Conservation (phyloP, 2,113 vertebrate species). For the Pandion haliaetus region DNA sequence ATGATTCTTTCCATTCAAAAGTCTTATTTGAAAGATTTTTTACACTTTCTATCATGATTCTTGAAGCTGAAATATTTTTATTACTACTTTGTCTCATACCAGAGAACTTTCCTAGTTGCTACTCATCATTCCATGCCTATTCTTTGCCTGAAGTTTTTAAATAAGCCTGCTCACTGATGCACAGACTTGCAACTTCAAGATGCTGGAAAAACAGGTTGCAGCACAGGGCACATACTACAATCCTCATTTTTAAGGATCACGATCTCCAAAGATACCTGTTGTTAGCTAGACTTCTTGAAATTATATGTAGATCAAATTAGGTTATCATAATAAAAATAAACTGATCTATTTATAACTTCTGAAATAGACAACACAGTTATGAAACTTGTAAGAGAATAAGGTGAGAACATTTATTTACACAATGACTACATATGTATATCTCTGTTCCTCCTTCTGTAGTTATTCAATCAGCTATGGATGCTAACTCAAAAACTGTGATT, state of each 20-base stretch:
- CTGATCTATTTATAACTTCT: not conserved
- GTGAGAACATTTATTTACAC: not conserved
- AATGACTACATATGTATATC: not conserved
- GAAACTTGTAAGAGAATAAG: not conserved
- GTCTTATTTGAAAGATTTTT: not conserved
- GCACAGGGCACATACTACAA: not conserved
- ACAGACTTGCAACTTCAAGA: not conserved
- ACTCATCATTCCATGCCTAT: not conserved
- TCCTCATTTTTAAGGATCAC: not conserved
- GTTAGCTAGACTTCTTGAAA: not conserved
- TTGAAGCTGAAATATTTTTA: not conserved
- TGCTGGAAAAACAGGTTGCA: not conserved
- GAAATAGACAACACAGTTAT: not conserved
- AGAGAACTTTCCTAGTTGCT: not conserved
- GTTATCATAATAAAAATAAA: not conserved
- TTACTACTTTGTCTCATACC: not conserved
- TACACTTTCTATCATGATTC: not conserved
- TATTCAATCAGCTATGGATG: not conserved
- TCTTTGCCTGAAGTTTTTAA: not conserved
- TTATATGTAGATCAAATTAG: not conserved
- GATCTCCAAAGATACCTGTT: not conserved
- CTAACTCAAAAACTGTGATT: not conserved
- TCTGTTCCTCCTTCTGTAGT: not conserved
- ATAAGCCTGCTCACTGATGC: not conserved
- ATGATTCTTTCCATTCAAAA: not conserved